Evolutionary conservation across 2,113 vertebrate genomes (phyloP).

Genomic region (Menidia beryllina): DNA sequence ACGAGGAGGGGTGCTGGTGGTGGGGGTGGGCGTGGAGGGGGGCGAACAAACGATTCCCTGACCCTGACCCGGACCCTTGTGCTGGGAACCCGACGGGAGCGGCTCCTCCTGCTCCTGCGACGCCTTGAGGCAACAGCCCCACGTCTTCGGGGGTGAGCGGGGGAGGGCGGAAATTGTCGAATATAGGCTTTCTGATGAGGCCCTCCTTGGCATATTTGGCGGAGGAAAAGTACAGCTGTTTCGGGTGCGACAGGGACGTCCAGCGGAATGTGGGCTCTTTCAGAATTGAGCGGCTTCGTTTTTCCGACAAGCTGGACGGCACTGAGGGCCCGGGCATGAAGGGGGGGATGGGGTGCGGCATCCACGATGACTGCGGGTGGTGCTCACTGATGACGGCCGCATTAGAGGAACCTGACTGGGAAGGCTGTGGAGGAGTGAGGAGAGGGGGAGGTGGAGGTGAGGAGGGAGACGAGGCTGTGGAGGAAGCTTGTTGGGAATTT

Average conservation of each 20-base stretch:
- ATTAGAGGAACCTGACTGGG: conserved; percentile 81
- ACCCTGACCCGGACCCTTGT: conserved; percentile 68
- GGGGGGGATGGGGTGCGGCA: conserved; percentile 90
- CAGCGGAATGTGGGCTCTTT: conserved; percentile 96
- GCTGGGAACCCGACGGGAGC: conserved; percentile 78
- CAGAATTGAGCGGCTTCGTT: conserved; percentile 91
- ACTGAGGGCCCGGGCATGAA: conserved; percentile 86
- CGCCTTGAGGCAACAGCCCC: conserved; percentile 84
- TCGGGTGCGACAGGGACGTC: conserved; percentile 91
- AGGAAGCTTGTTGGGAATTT: conserved; percentile 86
- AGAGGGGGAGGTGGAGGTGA: conserved; percentile 93
- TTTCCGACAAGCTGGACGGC: conserved; percentile 88
- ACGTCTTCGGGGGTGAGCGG: conserved; percentile 96
- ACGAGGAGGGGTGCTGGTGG: conserved; percentile 80
- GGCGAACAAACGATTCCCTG: conserved; percentile 89
- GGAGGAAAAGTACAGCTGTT: conserved; percentile 95
- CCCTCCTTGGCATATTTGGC: conserved; percentile 99
- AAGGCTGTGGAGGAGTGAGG: conserved; percentile 87
- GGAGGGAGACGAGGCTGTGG: conserved; percentile 87
- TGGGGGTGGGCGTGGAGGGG: conserved; percentile 81
- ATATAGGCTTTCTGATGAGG: conserved; percentile 96
- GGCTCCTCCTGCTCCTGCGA: conserved; percentile 79
- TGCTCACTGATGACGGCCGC: conserved; percentile 78
- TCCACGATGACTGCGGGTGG: conserved; percentile 92
- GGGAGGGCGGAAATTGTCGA: conserved; percentile 97